Conservation (phyloP, 1,140 invertebrate genomes). For the Saccostrea cuccullata region DNA sequence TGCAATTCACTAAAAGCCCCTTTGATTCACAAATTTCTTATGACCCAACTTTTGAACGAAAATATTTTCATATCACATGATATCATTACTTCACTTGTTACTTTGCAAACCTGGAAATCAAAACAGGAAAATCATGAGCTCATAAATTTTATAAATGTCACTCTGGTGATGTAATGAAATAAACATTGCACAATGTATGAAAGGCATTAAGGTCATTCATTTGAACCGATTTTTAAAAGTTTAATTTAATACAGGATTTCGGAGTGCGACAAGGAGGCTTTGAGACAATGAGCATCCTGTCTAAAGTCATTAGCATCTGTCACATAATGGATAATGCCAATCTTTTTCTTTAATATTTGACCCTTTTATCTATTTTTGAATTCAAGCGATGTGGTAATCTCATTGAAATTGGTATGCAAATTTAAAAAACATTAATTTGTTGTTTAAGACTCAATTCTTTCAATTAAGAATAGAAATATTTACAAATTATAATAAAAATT, state of each 20-base stretch:
- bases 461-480: not conserved
- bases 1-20: not conserved
- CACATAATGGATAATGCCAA: not conserved
- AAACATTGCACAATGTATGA: not conserved
- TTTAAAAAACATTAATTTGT: not conserved
- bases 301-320: constrained; percentile 28
- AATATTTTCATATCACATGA: not conserved
- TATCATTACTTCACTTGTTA: not conserved
- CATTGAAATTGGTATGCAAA: not conserved
- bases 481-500: not conserved
- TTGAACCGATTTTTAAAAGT: not conserved
- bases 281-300: constrained; percentile 19
- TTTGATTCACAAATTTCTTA: not conserved
- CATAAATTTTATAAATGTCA: not conserved
- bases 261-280: not conserved
- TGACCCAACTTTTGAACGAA: not conserved
- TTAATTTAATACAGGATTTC: not conserved
- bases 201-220: not conserved
- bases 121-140: not conserved
- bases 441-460: not conserved
- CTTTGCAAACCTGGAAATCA: not conserved
- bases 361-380: constrained; percentile 17
- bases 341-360: not conserved
- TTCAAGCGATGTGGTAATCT: not conserved
- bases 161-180: not conserved